Percentiles rank a stretch among this genome's conserved stretches.
phyloP scores from a whole-genome alignment of 1,140 invertebrate genomes.

The Lasioglossum albipes region DNA sequence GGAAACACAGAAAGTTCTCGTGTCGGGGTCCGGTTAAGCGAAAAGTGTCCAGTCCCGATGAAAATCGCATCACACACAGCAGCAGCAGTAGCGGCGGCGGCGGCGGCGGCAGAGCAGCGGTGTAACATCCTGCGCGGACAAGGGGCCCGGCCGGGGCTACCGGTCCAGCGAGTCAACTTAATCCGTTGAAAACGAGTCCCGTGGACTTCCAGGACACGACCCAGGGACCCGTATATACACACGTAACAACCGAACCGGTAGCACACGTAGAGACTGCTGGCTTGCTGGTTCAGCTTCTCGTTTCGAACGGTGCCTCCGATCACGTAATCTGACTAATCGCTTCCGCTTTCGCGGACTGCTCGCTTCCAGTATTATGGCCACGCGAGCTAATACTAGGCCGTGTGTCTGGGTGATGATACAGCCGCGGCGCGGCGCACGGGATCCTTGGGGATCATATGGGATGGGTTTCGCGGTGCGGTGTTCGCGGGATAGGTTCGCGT shows the following conservation, averaged over 20 bases:
- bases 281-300: conserved; percentile 15
- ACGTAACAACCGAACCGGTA: conserved; percentile 48
- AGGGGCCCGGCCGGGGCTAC: conserved; percentile 11
- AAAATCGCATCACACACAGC: no score
- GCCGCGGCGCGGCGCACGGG: conserved; percentile 5
- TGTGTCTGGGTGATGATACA: conserved; percentile 54
- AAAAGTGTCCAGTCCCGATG: no score
- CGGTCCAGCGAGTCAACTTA: conserved; percentile 64
- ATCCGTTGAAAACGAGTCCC: conserved; percentile 62
- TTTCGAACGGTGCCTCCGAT: conserved; percentile 65
- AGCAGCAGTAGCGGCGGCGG: no score
- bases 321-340: conserved; percentile 72
- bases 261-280: no score
- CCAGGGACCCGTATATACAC: conserved; percentile 16
- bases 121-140: conserved; percentile 17
- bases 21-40: no score
- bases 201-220: conserved; percentile 38
- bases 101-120: no score
- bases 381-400: conserved; percentile 62
- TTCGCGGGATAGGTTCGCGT: conserved; percentile 36
- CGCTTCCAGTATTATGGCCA: conserved; percentile 70
- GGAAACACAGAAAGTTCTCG: no score
- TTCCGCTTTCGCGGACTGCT: conserved; percentile 66
- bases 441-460: not conserved
- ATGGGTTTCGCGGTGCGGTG: not conserved